A percentile compares a stretch with the other conserved stretches of the same genome.
Conservation (phyloP, 2,113 vertebrate genomes). For the Microcebus murinus region DNA sequence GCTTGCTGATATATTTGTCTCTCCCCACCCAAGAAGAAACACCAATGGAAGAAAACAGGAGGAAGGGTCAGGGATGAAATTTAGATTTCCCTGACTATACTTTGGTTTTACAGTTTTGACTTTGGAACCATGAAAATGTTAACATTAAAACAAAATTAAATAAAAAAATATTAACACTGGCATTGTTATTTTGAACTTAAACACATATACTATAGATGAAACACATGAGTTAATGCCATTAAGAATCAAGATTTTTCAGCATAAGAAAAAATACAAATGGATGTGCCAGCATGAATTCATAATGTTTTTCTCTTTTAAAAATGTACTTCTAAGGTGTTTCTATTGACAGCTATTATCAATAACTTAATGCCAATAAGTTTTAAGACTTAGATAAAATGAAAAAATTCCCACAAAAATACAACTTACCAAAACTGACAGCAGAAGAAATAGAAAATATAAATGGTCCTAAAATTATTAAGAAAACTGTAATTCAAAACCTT, state of each 20-base stretch:
- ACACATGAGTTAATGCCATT: background rate
- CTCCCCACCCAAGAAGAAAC: background rate
- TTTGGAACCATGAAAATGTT: background rate
- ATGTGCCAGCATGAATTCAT: background rate
- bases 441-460: background rate
- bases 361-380: slow-evolving; percentile 7
- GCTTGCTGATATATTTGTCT: background rate
- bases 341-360: background rate
- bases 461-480: background rate
- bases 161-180: background rate
- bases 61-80: background rate
- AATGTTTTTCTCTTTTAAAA: background rate
- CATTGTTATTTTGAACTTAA: slow-evolving; percentile 39
- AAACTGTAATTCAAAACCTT: background rate
- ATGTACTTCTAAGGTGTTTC: background rate
- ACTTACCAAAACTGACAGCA: background rate
- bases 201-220: background rate
- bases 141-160: background rate
- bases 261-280: background rate
- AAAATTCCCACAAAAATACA: background rate
- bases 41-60: background rate
- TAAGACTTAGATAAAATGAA: background rate
- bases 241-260: slow-evolving; percentile 20
- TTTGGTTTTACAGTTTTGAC: slow-evolving; percentile 9
- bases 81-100: background rate